A percentile compares a stretch with the other conserved stretches of the same genome.
phyloP scores from a whole-genome alignment of 2,888 invertebrate species.

The Nemotelus nigrinus region DNA sequence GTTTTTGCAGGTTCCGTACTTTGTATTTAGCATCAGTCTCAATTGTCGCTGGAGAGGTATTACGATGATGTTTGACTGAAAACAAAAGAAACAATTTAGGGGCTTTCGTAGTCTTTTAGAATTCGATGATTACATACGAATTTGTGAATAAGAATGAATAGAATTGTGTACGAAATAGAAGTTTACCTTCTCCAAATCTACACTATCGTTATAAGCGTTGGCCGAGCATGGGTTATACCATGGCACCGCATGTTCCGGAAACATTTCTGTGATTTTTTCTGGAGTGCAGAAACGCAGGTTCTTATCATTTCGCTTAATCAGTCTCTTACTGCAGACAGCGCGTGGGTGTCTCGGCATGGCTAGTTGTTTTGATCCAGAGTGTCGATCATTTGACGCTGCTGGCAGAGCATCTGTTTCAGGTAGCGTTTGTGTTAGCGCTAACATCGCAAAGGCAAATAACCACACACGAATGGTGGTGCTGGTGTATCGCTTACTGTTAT shows the following conservation, averaged over 20 bases:
- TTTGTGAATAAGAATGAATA: slow-evolving; percentile 2
- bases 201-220: slow-evolving; percentile 2
- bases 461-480: slow-evolving; percentile 50
- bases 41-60: slow-evolving; percentile 5
- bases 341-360: not conserved
- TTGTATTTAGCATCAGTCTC: not conserved
- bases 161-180: not conserved
- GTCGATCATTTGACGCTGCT: not conserved
- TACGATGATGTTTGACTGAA: not conserved
- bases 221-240: slow-evolving; percentile 38
- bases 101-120: not conserved
- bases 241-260: not conserved
- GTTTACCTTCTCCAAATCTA: not conserved
- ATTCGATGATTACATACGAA: not conserved
- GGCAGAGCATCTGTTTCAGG: slow-evolving; percentile 15
- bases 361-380: not conserved
- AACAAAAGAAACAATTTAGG: not conserved
- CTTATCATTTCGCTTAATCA: slow-evolving; percentile 7
- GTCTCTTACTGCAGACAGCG: slow-evolving; percentile 2
- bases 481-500: slow-evolving; percentile 32
- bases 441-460: slow-evolving; percentile 47
- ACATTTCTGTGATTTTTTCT: not conserved
- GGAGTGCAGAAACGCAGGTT: not conserved
- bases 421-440: slow-evolving; percentile 47
- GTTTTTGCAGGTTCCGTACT: slow-evolving; percentile 31